Conservation (phyloP, 2,113 vertebrate genomes). For the Petroica traversi region DNA sequence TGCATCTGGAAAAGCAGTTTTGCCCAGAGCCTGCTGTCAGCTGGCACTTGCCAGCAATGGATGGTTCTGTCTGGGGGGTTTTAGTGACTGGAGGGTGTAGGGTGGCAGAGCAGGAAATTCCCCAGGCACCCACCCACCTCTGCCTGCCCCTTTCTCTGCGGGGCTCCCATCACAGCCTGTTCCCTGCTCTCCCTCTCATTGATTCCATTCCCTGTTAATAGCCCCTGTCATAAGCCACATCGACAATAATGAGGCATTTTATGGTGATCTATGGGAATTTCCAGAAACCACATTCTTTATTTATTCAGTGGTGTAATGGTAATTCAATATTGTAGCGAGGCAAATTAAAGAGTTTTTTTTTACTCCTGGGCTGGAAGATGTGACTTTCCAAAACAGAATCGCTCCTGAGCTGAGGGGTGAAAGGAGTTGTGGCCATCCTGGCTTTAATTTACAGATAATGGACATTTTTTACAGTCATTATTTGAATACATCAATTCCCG, state of each 20-base stretch:
- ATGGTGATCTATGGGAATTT: slow-evolving; percentile 40
- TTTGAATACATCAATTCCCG: not conserved
- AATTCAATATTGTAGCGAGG: not conserved
- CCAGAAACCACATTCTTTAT: slow-evolving; percentile 24
- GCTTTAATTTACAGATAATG: not conserved
- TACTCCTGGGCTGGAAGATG: not conserved
- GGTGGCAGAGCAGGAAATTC: not conserved
- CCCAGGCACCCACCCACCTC: not conserved
- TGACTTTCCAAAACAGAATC: not conserved
- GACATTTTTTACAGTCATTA: not conserved
- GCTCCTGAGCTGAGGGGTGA: not conserved
- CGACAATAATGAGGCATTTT: slow-evolving; percentile 20
- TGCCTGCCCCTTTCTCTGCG: rapidly evolving
- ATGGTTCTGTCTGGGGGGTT: rapidly evolving
- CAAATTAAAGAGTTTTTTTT: not conserved
- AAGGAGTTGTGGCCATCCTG: not conserved
- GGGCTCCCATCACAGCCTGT: not conserved
- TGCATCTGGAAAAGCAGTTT: not conserved
- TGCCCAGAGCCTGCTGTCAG: not conserved
- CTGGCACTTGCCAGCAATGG: rapidly evolving
- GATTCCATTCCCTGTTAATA: not conserved
- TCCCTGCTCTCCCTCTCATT: not conserved
- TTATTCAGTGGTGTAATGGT: not conserved
- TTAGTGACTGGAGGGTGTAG: rapidly evolving
- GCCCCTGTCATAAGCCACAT: not conserved